Percentiles rank a stretch among this genome's conserved stretches.
Conservation (phyloP, 2,797 vertebrate genomes). For the Parambassis ranga region DNA sequence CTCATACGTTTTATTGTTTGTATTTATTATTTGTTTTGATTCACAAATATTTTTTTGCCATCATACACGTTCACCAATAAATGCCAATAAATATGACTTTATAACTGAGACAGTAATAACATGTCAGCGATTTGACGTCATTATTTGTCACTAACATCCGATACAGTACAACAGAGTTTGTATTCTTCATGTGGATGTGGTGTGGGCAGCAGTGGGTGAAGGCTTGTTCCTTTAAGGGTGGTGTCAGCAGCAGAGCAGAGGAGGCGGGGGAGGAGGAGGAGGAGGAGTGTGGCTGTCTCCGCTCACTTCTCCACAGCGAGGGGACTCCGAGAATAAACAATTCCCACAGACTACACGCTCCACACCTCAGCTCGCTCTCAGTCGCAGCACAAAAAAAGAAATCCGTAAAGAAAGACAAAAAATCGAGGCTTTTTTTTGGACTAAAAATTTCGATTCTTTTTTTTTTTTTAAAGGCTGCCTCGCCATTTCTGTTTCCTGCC, state of each 20-base stretch:
- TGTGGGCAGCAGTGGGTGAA: conserved; percentile 14
- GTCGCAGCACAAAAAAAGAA: neutral
- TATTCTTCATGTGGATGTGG: neutral
- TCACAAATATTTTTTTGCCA: no score
- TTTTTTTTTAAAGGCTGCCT: conserved; percentile 24
- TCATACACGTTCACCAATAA: no score
- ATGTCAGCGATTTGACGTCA: no score
- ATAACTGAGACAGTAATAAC: no score
- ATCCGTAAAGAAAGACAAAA: neutral
- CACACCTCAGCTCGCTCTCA: conserved; percentile 36
- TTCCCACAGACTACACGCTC: conserved; percentile 65
- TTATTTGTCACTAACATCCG: no score
- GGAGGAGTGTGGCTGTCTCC: conserved; percentile 73
- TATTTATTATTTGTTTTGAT: no score
- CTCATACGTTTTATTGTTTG: no score
- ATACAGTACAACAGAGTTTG: neutral
- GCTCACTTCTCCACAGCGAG: conserved; percentile 75
- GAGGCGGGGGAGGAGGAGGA: conserved; percentile 62
- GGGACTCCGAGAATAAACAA: conserved; percentile 82
- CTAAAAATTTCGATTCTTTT: conserved; percentile 37
- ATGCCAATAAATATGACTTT: no score
- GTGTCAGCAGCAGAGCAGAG: conserved; percentile 59
- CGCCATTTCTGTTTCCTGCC: conserved; percentile 40
- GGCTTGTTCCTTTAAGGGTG: conserved; percentile 80
- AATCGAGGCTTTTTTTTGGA: conserved; percentile 45